Percentiles rank a stretch among this genome's conserved stretches.
Evolutionary conservation across 2,888 invertebrate species (phyloP).

Genomic region (Amiota mariae): DNA sequence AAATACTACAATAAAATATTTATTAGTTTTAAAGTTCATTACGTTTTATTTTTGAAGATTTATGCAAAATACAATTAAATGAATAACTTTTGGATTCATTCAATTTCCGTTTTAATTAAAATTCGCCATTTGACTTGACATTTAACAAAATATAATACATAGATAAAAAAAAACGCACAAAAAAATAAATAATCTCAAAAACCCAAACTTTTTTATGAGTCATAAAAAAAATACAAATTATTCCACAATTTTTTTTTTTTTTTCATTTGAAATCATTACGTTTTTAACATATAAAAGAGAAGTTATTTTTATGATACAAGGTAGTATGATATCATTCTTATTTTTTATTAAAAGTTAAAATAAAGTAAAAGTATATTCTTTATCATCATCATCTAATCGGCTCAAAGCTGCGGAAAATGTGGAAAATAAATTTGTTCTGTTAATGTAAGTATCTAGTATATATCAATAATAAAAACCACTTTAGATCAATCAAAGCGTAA

Average conservation of each 20-base stretch:
- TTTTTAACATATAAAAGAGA: background rate
- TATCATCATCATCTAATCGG: too few species aligned
- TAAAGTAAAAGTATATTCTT: background rate
- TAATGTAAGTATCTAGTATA: background rate
- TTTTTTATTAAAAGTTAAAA: background rate
- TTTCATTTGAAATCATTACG: background rate
- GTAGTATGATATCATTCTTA: slow-evolving; percentile 5
- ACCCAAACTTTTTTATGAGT: background rate
- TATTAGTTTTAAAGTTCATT: too few species aligned
- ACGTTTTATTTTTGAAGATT: too few species aligned
- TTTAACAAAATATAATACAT: too few species aligned
- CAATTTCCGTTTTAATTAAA: slow-evolving; percentile 4
- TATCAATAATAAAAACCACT: background rate
- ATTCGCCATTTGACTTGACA: background rate
- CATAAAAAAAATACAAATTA: slow-evolving; percentile 1
- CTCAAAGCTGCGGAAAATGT: background rate
- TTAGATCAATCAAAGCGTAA: slow-evolving; percentile 12
- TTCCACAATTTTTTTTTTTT: background rate
- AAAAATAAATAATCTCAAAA: background rate
- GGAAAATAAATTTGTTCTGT: background rate
- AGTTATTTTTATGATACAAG: background rate
- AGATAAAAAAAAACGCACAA: background rate
- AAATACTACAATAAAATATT: too few species aligned
- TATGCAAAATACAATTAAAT: too few species aligned
- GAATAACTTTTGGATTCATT: too few species aligned